These are phyloP conservation scores for Pluvianellus socialis DNA, from an alignment of 2,113 vertebrate genomes.

Conservation along the genomic window DNA sequence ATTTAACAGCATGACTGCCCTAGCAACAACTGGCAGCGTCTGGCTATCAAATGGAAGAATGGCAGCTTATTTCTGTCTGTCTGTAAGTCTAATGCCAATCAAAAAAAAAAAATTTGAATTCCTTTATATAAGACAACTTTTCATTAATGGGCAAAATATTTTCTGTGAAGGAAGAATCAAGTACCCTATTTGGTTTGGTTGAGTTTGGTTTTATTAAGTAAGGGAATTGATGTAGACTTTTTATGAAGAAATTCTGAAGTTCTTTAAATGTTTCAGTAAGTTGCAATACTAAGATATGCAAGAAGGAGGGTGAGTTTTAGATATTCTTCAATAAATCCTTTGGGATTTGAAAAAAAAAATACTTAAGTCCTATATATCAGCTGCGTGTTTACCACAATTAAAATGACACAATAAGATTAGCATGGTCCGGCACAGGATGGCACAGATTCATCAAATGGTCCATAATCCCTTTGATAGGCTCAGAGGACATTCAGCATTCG, in stretches of 20 bases:
- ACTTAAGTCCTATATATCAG: not conserved
- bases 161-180: slow-evolving; percentile 59
- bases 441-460: slow-evolving; percentile 12
- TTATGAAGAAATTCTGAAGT: not conserved
- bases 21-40: slow-evolving; percentile 90
- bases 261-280: not conserved
- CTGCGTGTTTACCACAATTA: not conserved
- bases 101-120: slow-evolving; percentile 73
- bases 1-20: slow-evolving; percentile 91
- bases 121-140: slow-evolving; percentile 75
- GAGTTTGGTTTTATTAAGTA: not conserved
- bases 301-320: not conserved
- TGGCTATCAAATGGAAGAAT: slow-evolving; percentile 84
- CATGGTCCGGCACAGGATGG: not conserved
- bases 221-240: not conserved
- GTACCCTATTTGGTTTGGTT: not conserved
- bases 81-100: slow-evolving; percentile 78
- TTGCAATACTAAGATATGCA: not conserved
- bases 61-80: slow-evolving; percentile 87
- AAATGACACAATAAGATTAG: slow-evolving; percentile 22
- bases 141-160: slow-evolving; percentile 70
- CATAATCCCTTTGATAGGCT: slow-evolving; percentile 56
- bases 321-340: not conserved
- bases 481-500: slow-evolving; percentile 39
- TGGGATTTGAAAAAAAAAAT: not conserved